Conservation (phyloP, 2,113 vertebrate genomes). For the Erythrocebus patas region DNA sequence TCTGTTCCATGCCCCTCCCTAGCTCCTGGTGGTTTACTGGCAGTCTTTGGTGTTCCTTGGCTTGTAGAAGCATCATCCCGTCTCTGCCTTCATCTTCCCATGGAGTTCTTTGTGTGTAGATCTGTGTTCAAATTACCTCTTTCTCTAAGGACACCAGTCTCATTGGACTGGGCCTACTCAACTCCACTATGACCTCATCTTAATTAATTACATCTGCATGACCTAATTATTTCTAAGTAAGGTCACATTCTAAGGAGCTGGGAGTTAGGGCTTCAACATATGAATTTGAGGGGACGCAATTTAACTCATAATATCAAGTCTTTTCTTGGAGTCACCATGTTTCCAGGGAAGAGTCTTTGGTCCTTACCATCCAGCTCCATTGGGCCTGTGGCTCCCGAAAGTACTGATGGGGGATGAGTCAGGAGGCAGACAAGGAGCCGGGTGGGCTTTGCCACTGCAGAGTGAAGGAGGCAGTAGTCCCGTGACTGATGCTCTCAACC, state of each 20-base stretch:
- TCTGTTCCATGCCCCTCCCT: not conserved
- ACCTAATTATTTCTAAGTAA: not conserved
- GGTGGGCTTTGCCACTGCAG: not conserved
- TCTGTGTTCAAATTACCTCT: not conserved
- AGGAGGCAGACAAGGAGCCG: not conserved
- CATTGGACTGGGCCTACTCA: not conserved
- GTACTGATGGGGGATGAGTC: not conserved
- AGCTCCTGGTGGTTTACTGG: not conserved
- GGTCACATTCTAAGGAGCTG: not conserved
- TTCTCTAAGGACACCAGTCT: not conserved
- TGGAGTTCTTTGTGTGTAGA: not conserved
- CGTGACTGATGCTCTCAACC: not conserved
- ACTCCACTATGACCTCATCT: not conserved
- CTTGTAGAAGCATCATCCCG: too few species aligned
- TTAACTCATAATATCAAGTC: not conserved
- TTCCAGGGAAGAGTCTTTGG: not conserved
- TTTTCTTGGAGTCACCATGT: not conserved
- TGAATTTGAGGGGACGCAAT: not conserved
- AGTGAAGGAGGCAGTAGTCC: not conserved
- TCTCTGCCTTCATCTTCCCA: not conserved
- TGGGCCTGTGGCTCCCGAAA: not conserved
- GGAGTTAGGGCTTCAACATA: not conserved
- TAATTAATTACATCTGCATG: not conserved
- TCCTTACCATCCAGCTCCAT: not conserved
- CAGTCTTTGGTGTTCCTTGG: too few species aligned